Evolutionary conservation across 2,888 invertebrate genomes (phyloP).

Genomic region (Ditylenchus weischeri): DNA sequence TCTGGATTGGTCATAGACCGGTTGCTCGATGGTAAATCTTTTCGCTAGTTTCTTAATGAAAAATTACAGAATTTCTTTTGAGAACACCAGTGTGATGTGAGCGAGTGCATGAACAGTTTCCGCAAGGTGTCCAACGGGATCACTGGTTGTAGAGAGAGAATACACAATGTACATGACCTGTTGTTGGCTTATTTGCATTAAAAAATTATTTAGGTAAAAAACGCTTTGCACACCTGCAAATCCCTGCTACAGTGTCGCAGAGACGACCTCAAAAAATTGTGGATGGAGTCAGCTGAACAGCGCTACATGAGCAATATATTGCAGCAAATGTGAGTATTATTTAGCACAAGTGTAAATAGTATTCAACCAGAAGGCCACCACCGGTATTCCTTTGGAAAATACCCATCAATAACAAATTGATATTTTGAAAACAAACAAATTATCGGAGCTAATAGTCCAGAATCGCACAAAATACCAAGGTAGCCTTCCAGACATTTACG

Average conservation of each 20-base stretch:
- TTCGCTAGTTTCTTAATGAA: background rate
- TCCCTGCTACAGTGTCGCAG: slow-evolving; percentile 80
- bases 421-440: too few species aligned
- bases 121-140: slow-evolving; percentile 69
- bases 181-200: too few species aligned
- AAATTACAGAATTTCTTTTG: slow-evolving; percentile 21
- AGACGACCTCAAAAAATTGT: slow-evolving; percentile 85
- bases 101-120: slow-evolving; percentile 76
- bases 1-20: slow-evolving; percentile 78
- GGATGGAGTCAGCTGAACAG: slow-evolving; percentile 93
- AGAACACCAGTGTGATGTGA: slow-evolving; percentile 81
- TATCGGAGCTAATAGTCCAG: too few species aligned
- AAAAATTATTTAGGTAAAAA: slow-evolving; percentile 63
- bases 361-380: too few species aligned
- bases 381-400: too few species aligned
- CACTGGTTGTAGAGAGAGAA: slow-evolving; percentile 70
- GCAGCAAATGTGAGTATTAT: slow-evolving; percentile 43
- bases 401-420: too few species aligned
- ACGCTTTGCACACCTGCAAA: slow-evolving; percentile 78
- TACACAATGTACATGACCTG: slow-evolving; percentile 67
- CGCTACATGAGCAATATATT: slow-evolving; percentile 48
- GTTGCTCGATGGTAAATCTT: slow-evolving; percentile 70
- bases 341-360: background rate
- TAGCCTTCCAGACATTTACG: too few species aligned
- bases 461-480: too few species aligned